These are phyloP conservation scores for Teleopsis dalmanni DNA, from an alignment of 1,140 invertebrate species.

Conservation along the genomic window DNA sequence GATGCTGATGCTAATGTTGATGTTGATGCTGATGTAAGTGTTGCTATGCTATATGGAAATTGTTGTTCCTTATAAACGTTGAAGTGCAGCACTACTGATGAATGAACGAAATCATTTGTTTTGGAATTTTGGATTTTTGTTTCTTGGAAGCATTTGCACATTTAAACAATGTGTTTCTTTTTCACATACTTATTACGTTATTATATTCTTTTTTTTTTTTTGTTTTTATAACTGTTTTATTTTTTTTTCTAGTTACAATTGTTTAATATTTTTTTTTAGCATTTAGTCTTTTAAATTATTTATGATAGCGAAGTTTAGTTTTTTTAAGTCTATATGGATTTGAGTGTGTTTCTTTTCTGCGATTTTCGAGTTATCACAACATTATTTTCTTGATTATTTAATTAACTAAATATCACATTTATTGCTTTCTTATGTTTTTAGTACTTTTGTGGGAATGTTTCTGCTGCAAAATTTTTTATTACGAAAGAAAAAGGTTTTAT, in stretches of 20 bases:
- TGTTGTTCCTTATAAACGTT: conserved; percentile 35
- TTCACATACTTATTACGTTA: too few relatives aligned
- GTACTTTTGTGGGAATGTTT: neutral
- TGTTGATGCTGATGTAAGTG: conserved; percentile 7
- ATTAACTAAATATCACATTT: neutral
- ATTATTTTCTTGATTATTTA: neutral
- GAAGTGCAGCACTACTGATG: conserved; percentile 11
- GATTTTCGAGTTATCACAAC: neutral
- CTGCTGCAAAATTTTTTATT: too few relatives aligned
- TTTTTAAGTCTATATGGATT: too few relatives aligned
- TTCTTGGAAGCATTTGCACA: too few relatives aligned
- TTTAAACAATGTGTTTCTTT: too few relatives aligned
- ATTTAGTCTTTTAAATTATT: conserved; percentile 7
- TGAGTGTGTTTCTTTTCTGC: too few relatives aligned
- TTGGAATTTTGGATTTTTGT: too few relatives aligned
- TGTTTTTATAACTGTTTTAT: too few relatives aligned
- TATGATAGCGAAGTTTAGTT: too few relatives aligned
- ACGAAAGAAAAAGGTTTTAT: too few relatives aligned
- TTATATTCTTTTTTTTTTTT: too few relatives aligned
- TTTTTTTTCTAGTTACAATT: too few relatives aligned
- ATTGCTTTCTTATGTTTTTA: neutral
- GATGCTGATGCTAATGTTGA: conserved; percentile 15
- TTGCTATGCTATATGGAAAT: conserved; percentile 13
- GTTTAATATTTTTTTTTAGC: neutral
- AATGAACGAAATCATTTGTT: conserved; percentile 20